These are phyloP conservation scores for Hirtodrosophila alboralis DNA, from an alignment of 2,888 invertebrate genomes.

Conservation along the genomic window DNA sequence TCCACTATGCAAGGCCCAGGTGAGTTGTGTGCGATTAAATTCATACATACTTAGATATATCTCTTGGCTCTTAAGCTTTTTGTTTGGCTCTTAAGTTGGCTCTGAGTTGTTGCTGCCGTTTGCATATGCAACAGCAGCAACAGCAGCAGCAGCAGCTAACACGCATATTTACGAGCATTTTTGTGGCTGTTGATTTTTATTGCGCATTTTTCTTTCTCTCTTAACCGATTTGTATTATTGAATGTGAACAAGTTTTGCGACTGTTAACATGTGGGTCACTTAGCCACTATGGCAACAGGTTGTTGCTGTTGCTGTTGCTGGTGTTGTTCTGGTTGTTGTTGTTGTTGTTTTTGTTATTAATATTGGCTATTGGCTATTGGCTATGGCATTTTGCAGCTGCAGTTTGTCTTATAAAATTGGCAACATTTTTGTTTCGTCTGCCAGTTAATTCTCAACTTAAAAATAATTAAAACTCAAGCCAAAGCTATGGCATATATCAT, in stretches of 20 bases:
- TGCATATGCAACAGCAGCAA: no score
- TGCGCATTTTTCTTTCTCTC: conserved; percentile 31
- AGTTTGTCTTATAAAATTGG: conserved; percentile 15
- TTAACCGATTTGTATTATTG: conserved; percentile 62
- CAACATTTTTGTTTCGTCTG: conserved; percentile 24
- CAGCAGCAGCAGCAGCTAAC: conserved; percentile 37
- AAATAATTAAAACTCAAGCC: neutral
- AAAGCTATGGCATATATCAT: no score
- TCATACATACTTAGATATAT: conserved; percentile 38
- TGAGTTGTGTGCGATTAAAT: conserved; percentile 42
- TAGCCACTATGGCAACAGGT: conserved; percentile 70
- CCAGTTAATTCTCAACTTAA: conserved; percentile 20
- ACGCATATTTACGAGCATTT: conserved; percentile 60
- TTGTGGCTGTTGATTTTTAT: conserved; percentile 56
- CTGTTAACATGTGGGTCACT: conserved; percentile 66
- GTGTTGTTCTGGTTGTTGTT: conserved; percentile 18
- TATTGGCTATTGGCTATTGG: conserved; percentile 6
- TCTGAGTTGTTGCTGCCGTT: conserved; percentile 19
- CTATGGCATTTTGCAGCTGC: conserved; percentile 50
- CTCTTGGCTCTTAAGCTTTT: conserved; percentile 24
- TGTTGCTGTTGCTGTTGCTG: conserved; percentile 30
- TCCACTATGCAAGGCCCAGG: conserved; percentile 45
- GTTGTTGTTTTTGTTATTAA: conserved; percentile 1
- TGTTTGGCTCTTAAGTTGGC: conserved; percentile 26
- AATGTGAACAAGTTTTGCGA: conserved; percentile 66